Percentiles rank a stretch among this genome's conserved stretches.
These are phyloP conservation scores for Ceyx erithaca DNA, from an alignment of 2,797 vertebrate genomes.

Conservation along the genomic window DNA sequence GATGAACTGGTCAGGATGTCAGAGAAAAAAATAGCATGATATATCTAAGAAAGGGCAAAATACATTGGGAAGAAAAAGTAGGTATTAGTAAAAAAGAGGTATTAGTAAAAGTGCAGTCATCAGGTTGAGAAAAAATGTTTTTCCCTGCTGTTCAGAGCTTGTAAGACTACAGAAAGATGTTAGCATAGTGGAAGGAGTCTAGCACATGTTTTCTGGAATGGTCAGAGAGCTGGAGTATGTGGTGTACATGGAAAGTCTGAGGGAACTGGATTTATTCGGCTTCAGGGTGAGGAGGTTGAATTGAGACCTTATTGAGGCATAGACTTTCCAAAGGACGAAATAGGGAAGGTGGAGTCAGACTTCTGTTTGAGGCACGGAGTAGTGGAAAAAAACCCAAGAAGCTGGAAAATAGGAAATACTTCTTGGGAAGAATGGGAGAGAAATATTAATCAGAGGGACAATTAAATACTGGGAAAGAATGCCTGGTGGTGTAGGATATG, in stretches of 20 bases:
- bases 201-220: fast-evolving
- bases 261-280: background rate
- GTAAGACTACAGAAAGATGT: background rate
- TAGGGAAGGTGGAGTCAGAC: background rate
- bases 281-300: background rate
- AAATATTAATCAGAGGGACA: background rate
- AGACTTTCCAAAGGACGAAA: background rate
- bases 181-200: background rate
- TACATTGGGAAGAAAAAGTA: background rate
- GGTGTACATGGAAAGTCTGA: background rate
- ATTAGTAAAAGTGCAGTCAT: background rate
- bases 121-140: fast-evolving
- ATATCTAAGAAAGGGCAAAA: background rate
- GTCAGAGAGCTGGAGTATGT: fast-evolving
- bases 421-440: background rate
- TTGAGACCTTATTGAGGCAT: background rate
- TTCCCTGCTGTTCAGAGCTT: background rate
- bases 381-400: background rate
- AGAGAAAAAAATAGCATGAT: background rate
- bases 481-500: background rate
- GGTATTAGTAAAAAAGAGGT: background rate
- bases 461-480: background rate
- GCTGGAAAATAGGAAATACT: background rate
- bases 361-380: background rate
- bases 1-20: background rate